Base-by-base conservation (phyloP, 2,888 invertebrate species). In the Rotaria socialis region DNA sequence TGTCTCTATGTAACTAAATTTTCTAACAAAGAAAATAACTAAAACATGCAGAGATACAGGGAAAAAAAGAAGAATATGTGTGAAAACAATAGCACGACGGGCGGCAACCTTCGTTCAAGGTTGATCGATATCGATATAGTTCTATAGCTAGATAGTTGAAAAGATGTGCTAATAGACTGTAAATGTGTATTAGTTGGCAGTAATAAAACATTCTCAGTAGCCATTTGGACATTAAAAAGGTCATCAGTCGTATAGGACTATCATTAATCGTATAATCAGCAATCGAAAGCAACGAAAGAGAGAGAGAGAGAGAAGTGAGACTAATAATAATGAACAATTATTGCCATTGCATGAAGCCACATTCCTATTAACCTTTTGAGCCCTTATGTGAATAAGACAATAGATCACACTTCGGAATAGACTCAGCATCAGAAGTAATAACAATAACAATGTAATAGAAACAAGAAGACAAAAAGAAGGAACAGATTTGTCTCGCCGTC, bases 321-420 rank as follows among this genome's bases (percentile, higher is more conserved):
- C 11, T 11, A 67, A 67, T 67, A 67, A 67, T n/a, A 67, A 67
- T 67, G 67, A 67, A 67, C 67, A 67, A 67, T 67, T n/a, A 67
- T 27, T 67, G 27, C 11, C 27, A 67, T n/a, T 16, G 35, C 16
- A 67, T 67, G 67, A 67, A 67, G 27, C 27, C 67, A 67, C 35
- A 67, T 67, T 67, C 14, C 4, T 35, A 35, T 35, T 67, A 67
- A 67, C 67, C 67, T 67, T 67, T n/a, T 67, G 27, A 27, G 27
- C 16, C 16, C 35, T 67, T 67, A 67, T 67, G 67, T 67, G 67
- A 67, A 67, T 67, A 35, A 67, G 67, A 67, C 35, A 67, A 67
- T 67, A 67, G 67, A 67, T 67, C 67, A 67, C 67, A 67, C 67
- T 67, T 67, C 27, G 35, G 35, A 67, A 67, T 67, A 67, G 67